Conservation (phyloP, 2,113 vertebrate species). For the Nettapus auritus region DNA sequence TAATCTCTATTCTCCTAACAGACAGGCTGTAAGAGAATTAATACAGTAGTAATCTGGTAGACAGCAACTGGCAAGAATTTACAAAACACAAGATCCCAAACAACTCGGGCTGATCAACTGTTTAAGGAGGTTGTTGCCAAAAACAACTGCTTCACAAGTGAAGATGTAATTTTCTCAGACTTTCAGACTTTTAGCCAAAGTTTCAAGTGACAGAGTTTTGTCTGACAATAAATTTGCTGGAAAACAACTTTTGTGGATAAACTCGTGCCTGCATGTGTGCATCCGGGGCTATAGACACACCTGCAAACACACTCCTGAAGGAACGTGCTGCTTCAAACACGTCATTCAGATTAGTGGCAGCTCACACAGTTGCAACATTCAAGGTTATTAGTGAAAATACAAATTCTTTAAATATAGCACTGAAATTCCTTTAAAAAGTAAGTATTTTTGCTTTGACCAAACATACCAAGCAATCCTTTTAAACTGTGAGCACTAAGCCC, state of each 20-base stretch:
- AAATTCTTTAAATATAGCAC: not conserved
- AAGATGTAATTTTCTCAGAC: not conserved
- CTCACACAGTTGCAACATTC: not conserved
- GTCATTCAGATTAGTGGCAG: not conserved
- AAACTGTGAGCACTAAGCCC: not conserved
- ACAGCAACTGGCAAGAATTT: not conserved
- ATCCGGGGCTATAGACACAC: not conserved
- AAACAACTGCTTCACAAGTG: not conserved
- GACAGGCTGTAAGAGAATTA: not conserved
- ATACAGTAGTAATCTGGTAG: not conserved
- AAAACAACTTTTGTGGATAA: not conserved
- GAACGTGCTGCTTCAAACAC: not conserved
- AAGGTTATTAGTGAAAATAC: not conserved
- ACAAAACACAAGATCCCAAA: not conserved
- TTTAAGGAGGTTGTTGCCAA: not conserved
- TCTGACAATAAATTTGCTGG: not conserved
- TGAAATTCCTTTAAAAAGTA: not conserved
- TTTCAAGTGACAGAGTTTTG: not conserved
- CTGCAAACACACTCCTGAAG: not conserved
- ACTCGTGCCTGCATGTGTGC: accelerated
- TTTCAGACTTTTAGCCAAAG: not conserved
- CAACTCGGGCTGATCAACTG: not conserved
- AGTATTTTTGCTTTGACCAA: not conserved
- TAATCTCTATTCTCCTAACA: conserved; percentile 22
- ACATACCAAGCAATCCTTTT: not conserved